Percentiles rank a stretch among this genome's conserved stretches.
Evolutionary conservation across 2,888 invertebrate species (phyloP).

Genomic region (Polia nebulosa): DNA sequence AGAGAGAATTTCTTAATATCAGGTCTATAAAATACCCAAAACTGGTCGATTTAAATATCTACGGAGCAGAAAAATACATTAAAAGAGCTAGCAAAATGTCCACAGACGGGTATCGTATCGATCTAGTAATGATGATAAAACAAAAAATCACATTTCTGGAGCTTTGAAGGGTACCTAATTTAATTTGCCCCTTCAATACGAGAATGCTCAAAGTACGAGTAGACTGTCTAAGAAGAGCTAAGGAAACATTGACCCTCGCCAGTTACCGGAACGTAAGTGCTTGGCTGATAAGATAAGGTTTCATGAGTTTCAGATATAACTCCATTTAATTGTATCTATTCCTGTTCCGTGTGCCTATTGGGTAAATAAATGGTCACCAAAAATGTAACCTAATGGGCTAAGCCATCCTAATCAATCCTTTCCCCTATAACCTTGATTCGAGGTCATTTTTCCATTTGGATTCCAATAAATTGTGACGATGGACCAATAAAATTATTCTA

Average conservation of each 20-base stretch:
- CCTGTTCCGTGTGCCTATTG: background rate
- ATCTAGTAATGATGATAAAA: too few species aligned
- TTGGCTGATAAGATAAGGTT: constrained; percentile 21
- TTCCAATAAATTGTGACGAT: background rate
- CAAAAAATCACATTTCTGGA: background rate
- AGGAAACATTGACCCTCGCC: constrained; percentile 31
- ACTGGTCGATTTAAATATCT: too few species aligned
- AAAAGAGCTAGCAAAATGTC: too few species aligned
- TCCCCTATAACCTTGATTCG: too few species aligned
- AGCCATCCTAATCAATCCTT: background rate
- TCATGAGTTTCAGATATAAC: constrained; percentile 5
- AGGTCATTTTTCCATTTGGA: background rate
- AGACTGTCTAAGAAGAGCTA: background rate
- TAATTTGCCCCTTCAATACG: too few species aligned
- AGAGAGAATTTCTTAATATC: too few species aligned
- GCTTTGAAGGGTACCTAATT: background rate
- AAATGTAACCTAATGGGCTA: too few species aligned
- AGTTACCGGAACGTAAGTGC: constrained; percentile 8
- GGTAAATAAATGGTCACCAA: too few species aligned
- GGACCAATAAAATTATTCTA: too few species aligned
- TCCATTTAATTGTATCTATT: background rate
- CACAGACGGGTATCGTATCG: too few species aligned
- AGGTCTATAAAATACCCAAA: too few species aligned
- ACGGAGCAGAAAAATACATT: too few species aligned
- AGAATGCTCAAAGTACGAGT: constrained; percentile 9